These are phyloP conservation scores for Alauda arvensis DNA, from an alignment of 2,797 vertebrate genomes.

Conservation along the genomic window DNA sequence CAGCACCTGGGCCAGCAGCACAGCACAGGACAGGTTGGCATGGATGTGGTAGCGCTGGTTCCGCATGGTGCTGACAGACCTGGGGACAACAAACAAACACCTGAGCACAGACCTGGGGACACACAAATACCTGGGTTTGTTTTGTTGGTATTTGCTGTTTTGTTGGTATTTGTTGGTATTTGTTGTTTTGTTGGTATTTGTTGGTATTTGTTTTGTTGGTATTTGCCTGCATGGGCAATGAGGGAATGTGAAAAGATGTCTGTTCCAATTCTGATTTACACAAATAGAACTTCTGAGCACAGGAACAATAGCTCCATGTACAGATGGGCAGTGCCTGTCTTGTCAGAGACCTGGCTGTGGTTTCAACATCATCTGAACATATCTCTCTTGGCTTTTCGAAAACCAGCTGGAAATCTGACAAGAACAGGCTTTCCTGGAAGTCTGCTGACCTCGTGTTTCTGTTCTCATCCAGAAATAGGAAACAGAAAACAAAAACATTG, in stretches of 20 bases:
- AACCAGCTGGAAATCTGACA: neutral
- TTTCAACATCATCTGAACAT: neutral
- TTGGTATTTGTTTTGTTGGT: neutral
- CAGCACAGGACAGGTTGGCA: slow-evolving; percentile 89
- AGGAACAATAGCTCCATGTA: neutral
- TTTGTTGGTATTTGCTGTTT: neutral
- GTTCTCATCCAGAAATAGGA: neutral
- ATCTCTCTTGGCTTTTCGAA: neutral
- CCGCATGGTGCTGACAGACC: slow-evolving; percentile 93
- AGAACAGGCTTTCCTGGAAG: slow-evolving; percentile 17
- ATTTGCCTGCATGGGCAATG: neutral
- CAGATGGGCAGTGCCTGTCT: neutral
- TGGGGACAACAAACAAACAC: slow-evolving; percentile 23
- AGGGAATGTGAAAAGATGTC: rapidly evolving
- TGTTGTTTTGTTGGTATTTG: no score
- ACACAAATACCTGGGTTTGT: no score
- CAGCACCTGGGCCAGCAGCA: slow-evolving; percentile 90
- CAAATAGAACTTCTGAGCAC: neutral
- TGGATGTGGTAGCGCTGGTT: slow-evolving; percentile 98
- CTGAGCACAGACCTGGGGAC: neutral
- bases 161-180: neutral
- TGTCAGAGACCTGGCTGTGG: neutral
- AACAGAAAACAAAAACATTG: neutral
- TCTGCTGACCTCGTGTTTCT: neutral
- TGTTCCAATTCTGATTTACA: neutral